phyloP scores from a whole-genome alignment of 1,140 invertebrate genomes.

The Drosophila funebris region DNA sequence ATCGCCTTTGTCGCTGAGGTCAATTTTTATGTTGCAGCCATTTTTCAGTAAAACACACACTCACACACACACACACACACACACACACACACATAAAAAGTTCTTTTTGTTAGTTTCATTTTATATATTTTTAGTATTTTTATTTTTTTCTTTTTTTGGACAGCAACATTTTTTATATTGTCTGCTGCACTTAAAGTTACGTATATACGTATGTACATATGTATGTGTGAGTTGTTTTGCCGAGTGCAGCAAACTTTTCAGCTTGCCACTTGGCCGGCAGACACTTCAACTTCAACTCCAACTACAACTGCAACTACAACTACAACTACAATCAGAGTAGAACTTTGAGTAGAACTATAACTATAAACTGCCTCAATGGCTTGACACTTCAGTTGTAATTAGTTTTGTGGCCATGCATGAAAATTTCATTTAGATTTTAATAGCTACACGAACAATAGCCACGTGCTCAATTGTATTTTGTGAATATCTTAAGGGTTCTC shows the following conservation, averaged over 20 bases:
- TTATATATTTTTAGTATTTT: conserved; percentile 20
- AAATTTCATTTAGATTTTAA: conserved; percentile 53
- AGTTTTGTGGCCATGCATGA: conserved; percentile 76
- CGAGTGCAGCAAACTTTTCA: conserved; percentile 61
- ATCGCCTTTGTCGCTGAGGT: conserved; percentile 75
- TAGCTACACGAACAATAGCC: conserved; percentile 16
- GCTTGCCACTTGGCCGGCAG: conserved; percentile 61
- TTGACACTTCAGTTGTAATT: conserved; percentile 78
- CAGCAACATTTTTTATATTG: conserved; percentile 48
- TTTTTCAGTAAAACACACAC: conserved; percentile 51
- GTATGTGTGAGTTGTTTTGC: conserved; percentile 22
- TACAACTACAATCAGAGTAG: conserved; percentile 3
- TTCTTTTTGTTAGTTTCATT: conserved; percentile 42
- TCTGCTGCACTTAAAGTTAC: conserved; percentile 65
- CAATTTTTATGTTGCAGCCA: conserved; percentile 80
- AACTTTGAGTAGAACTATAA: conserved; percentile 23
- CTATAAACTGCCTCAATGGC: conserved; percentile 53
- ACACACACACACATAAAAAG: conserved; percentile 38
- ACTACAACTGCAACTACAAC: background rate
- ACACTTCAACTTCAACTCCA: conserved; percentile 23
- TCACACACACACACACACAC: conserved; percentile 8
- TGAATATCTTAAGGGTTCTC: no score
- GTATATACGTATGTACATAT: conserved; percentile 19
- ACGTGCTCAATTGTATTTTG: conserved; percentile 26
- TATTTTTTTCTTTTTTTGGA: conserved; percentile 26